Percentiles rank a stretch among this genome's conserved stretches.
Conservation (phyloP, 2,888 invertebrate species). For the Sycophila texana region DNA sequence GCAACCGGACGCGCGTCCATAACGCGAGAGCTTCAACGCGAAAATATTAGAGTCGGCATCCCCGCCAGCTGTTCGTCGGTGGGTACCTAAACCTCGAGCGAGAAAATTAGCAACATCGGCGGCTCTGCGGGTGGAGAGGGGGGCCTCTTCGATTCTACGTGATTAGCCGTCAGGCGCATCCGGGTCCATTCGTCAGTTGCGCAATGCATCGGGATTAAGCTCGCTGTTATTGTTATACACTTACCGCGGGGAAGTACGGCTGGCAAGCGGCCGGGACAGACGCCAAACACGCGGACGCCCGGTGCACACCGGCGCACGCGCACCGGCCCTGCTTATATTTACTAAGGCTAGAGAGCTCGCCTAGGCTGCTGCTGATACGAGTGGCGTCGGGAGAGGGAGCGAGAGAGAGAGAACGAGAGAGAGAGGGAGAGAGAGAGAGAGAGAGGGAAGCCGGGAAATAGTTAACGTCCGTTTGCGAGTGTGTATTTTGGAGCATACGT, state of each 20-base stretch:
- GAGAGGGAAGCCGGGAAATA: constrained; percentile 40
- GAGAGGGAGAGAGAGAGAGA: constrained; percentile 2
- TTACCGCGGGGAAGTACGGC: constrained; percentile 21
- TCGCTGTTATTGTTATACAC: constrained; percentile 37
- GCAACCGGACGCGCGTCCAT: not conserved
- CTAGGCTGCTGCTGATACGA: constrained; percentile 11
- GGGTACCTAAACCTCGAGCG: not conserved
- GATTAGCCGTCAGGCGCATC: constrained; percentile 34
- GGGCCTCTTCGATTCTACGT: not conserved
- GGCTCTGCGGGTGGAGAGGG: too few relatives aligned
- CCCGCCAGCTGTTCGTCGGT: too few relatives aligned
- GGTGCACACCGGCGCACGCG: not conserved
- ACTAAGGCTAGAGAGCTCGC: constrained; percentile 19
- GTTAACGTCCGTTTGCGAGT: constrained; percentile 41
- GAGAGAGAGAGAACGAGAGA: too few relatives aligned
- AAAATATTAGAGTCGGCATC: too few relatives aligned
- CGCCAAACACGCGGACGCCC: constrained; percentile 15
- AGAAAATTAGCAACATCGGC: not conserved
- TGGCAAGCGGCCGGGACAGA: constrained; percentile 14
- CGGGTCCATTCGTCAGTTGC: constrained; percentile 21
- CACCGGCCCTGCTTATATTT: constrained; percentile 38
- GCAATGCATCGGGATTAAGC: constrained; percentile 21
- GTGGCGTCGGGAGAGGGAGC: not conserved
- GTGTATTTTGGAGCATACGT: constrained; percentile 46
- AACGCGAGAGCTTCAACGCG: not conserved